These are phyloP conservation scores for Sylvicola fuscatus DNA, from an alignment of 2,888 invertebrate genomes.

Conservation along the genomic window DNA sequence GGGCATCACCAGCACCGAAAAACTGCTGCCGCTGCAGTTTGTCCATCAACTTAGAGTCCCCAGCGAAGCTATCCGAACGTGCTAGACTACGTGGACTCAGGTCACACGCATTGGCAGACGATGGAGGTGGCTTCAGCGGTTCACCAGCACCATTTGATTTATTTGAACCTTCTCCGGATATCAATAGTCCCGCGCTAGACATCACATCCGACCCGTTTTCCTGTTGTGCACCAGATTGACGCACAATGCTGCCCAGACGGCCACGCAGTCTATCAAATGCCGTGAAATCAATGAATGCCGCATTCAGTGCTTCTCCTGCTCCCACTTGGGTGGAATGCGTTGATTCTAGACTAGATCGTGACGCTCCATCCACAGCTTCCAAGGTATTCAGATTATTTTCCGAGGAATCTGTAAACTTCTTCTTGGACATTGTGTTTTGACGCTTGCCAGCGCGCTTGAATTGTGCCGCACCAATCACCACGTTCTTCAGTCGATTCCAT, in stretches of 20 bases:
- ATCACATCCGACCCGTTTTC: constrained; percentile 13
- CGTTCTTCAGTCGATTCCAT: constrained; percentile 88
- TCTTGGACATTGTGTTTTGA: constrained; percentile 27
- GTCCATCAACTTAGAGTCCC: constrained; percentile 56
- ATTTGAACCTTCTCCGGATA: constrained; percentile 21
- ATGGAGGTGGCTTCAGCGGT: constrained; percentile 14
- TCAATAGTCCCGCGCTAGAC: constrained; percentile 32
- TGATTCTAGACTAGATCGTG: constrained; percentile 24
- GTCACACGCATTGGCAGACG: constrained; percentile 41
- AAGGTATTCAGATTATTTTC: constrained; percentile 24
- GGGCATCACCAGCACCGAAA: constrained; percentile 9
- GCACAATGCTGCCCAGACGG: constrained; percentile 42
- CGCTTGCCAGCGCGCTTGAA: constrained; percentile 61
- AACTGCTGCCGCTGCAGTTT: constrained; percentile 36
- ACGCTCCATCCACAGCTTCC: constrained; percentile 23
- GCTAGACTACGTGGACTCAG: constrained; percentile 30
- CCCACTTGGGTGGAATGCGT: constrained; percentile 14
- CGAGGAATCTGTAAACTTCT: constrained; percentile 18
- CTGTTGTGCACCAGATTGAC: constrained; percentile 22
- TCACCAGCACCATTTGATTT: constrained; percentile 5
- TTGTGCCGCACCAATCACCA: constrained; percentile 73
- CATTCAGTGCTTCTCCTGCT: constrained; percentile 7
- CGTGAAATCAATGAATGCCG: constrained; percentile 23
- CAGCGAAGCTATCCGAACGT: constrained; percentile 54
- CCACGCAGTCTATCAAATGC: constrained; percentile 35